Evolutionary conservation across 2,113 vertebrate genomes (phyloP).

Genomic region (zebrafish (Danio rerio)): GRCz12tu NC_133182.1:38156001-38156500

Average conservation of each 20-base stretch:
- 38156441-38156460: constrained; percentile 46
- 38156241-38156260: constrained; percentile 49
- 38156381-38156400: constrained; percentile 2
- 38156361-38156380: constrained; percentile 52
- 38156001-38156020: too few relatives aligned
- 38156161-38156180: background rate
- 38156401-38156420: constrained; percentile 37
- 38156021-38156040: too few relatives aligned
- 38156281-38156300: constrained; percentile 46
- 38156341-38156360: constrained; percentile 35
- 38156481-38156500: background rate
- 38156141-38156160: too few relatives aligned
- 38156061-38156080: too few relatives aligned
- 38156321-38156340: constrained; percentile 31
- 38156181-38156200: background rate
- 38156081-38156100: too few relatives aligned
- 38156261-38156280: constrained; percentile 41
- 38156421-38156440: constrained; percentile 47
- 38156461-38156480: background rate
- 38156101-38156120: too few relatives aligned
- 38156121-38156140: too few relatives aligned
- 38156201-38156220: background rate
- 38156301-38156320: constrained; percentile 34
- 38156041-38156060: too few relatives aligned
- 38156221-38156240: background rate